Evolutionary conservation across 1,140 invertebrate genomes (phyloP).

Genomic region (Reticulitermes speratus): DNA sequence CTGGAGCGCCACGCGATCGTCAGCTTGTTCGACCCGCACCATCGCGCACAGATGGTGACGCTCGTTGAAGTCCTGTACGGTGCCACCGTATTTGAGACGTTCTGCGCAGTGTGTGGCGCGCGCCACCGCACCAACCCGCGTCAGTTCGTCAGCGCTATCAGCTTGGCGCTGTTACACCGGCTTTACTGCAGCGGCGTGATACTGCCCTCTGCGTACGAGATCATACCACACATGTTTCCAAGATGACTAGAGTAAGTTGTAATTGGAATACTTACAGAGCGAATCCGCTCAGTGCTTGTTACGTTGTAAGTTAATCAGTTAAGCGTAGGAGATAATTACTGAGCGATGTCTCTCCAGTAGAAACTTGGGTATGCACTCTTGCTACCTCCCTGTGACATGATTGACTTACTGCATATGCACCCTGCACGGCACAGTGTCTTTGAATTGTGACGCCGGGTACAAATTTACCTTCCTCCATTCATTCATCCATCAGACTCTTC

Average conservation of each 20-base stretch:
- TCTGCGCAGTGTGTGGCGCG: slow-evolving; percentile 50
- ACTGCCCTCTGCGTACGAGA: slow-evolving; percentile 52
- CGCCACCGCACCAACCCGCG: slow-evolving; percentile 48
- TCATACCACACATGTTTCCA: slow-evolving; percentile 52
- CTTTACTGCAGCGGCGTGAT: slow-evolving; percentile 47
- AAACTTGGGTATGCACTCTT: slow-evolving; percentile 5
- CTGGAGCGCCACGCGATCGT: slow-evolving; percentile 35
- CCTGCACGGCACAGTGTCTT: too few species aligned
- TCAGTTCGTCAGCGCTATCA: slow-evolving; percentile 50
- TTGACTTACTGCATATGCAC: slow-evolving; percentile 32
- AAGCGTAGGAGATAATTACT: too few species aligned
- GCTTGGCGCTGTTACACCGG: slow-evolving; percentile 46
- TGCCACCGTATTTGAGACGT: slow-evolving; percentile 46
- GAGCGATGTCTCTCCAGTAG: too few species aligned
- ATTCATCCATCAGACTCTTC: too few species aligned
- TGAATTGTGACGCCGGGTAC: too few species aligned
- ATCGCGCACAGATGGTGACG: slow-evolving; percentile 36
- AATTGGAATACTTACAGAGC: neutral
- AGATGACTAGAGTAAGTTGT: slow-evolving; percentile 41
- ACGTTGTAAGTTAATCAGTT: too few species aligned
- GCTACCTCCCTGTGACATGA: slow-evolving; percentile 39
- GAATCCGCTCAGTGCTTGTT: too few species aligned
- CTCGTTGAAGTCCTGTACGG: slow-evolving; percentile 38
- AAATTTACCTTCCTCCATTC: too few species aligned
- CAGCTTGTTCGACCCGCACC: slow-evolving; percentile 33